Evolutionary conservation across 2,888 invertebrate genomes (phyloP).

Genomic region (Phrixothrix hirtus): DNA sequence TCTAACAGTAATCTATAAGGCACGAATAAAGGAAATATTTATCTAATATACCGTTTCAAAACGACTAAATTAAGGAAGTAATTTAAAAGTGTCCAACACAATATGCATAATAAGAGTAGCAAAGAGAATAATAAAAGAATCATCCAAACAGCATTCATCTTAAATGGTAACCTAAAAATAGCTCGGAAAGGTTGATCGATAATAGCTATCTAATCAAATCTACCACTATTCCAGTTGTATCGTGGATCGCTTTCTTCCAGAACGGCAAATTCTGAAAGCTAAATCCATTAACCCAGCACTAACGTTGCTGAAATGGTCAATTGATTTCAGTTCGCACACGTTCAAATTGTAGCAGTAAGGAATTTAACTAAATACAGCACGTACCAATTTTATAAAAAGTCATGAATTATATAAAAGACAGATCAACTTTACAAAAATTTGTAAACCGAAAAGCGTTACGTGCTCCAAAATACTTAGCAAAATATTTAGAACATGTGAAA

Average conservation of each 20-base stretch:
- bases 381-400: conserved; percentile 1
- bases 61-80: conserved; percentile 26
- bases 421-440: too few species aligned
- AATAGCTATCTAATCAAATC: conserved; percentile 19
- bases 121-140: conserved; percentile 9
- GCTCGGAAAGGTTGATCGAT: conserved; percentile 13
- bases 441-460: too few species aligned
- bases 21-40: conserved; percentile 25
- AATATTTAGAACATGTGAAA: too few species aligned
- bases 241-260: conserved; percentile 20
- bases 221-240: conserved; percentile 17
- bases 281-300: conserved; percentile 23
- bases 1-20: too few species aligned
- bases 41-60: conserved; percentile 20
- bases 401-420: too few species aligned
- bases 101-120: conserved; percentile 18
- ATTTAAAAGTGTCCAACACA: conserved; percentile 22
- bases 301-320: conserved; percentile 22
- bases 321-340: conserved; percentile 21
- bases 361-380: background rate
- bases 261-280: conserved; percentile 20
- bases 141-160: conserved; percentile 3
- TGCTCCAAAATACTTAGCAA: too few species aligned
- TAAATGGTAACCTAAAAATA: conserved; percentile 8
- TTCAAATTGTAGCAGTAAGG: conserved; percentile 11